phyloP scores from a whole-genome alignment of 2,888 invertebrate species.

The Cataglyphis cursor region DNA sequence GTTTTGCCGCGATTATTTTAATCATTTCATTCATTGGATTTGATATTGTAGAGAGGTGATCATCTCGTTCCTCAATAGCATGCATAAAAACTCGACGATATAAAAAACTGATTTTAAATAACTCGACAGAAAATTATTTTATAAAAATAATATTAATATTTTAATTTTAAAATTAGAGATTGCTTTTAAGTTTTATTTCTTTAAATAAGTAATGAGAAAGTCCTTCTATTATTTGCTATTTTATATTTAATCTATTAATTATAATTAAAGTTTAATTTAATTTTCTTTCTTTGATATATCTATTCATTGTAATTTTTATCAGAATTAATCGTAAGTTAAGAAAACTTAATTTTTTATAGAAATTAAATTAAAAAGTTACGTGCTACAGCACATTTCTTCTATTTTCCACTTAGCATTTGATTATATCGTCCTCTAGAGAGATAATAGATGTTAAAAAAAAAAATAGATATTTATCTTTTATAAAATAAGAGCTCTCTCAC shows the following conservation, averaged over 20 bases:
- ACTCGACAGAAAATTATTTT: not conserved
- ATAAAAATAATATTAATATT: not conserved
- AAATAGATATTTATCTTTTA: not conserved
- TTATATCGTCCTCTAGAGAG: not conserved
- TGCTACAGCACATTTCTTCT: not conserved
- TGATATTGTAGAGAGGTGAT: not conserved
- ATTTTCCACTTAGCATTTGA: not conserved
- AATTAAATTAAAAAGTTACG: slow-evolving; percentile 5
- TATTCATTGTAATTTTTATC: not conserved
- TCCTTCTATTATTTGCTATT: not conserved
- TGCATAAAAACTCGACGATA: too few species aligned
- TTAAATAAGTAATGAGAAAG: not conserved
- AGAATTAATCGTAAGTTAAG: not conserved
- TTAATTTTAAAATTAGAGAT: not conserved
- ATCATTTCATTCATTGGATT: not conserved
- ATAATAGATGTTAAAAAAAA: not conserved
- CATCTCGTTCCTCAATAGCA: not conserved
- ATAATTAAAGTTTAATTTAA: not conserved
- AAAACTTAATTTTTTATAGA: not conserved
- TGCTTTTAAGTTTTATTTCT: not conserved
- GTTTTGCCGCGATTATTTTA: not conserved
- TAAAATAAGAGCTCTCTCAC: not conserved
- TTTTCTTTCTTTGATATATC: not conserved
- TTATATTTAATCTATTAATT: not conserved
- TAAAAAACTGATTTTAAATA: not conserved